These are phyloP conservation scores for Drosophila picticornis DNA, from an alignment of 2,888 invertebrate species.

Conservation along the genomic window DNA sequence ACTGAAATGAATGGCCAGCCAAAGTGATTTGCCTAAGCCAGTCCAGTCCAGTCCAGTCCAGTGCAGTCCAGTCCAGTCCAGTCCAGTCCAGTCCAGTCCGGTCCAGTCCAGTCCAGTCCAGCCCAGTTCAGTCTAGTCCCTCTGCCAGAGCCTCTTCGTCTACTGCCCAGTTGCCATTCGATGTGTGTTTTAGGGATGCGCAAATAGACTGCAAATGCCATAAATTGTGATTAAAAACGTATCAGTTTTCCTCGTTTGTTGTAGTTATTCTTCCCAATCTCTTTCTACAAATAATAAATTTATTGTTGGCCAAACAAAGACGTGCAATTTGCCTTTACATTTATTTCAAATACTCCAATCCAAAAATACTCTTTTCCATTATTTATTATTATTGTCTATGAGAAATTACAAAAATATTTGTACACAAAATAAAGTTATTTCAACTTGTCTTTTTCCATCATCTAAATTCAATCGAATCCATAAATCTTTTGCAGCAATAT, in stretches of 20 bases:
- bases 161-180: background rate
- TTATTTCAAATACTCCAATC: background rate
- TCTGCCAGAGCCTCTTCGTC: background rate
- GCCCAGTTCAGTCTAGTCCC: background rate
- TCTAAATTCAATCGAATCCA: background rate
- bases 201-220: slow-evolving; percentile 48
- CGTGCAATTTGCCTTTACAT: background rate
- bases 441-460: too few species aligned
- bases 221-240: slow-evolving; percentile 51
- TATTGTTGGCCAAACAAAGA: slow-evolving; percentile 4
- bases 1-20: slow-evolving; percentile 38
- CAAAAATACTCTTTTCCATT: background rate
- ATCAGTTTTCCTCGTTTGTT: slow-evolving; percentile 10
- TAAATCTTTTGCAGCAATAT: background rate
- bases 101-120: background rate
- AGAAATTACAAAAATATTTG: background rate
- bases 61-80: background rate
- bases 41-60: too few species aligned
- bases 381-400: background rate
- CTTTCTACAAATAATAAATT: slow-evolving; percentile 29
- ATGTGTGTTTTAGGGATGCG: slow-evolving; percentile 29
- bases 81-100: background rate
- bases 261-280: slow-evolving; percentile 41
- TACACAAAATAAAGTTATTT: background rate
- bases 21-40: slow-evolving; percentile 51